Conservation (phyloP, 2,797 vertebrate genomes). For the Tangara arthus region DNA sequence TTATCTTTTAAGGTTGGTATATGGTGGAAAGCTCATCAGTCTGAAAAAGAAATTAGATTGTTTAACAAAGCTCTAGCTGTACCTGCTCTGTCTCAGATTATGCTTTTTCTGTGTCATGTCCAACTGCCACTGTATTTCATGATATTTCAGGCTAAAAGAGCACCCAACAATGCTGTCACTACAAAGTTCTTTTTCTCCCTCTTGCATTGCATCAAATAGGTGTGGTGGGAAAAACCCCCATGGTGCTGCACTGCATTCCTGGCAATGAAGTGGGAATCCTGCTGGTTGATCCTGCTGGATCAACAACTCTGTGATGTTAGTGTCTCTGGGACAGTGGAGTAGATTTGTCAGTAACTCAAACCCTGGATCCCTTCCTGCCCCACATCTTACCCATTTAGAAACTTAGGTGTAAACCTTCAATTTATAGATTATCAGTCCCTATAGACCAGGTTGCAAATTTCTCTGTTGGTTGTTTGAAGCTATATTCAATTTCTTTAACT, state of each 20-base stretch:
- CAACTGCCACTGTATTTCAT: background rate
- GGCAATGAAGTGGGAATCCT: background rate
- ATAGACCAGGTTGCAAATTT: background rate
- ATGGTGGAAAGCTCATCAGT: background rate
- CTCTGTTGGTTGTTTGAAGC: background rate
- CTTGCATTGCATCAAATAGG: background rate
- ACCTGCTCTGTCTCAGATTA: background rate
- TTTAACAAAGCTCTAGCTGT: background rate
- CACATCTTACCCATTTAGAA: background rate
- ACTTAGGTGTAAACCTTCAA: background rate
- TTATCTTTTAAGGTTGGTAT: background rate
- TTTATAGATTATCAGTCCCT: background rate
- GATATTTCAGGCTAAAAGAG: background rate
- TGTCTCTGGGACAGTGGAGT: background rate
- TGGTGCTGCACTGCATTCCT: rapidly evolving
- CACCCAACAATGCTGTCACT: background rate
- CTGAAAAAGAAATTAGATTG: too few relatives aligned
- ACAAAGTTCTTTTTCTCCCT: background rate
- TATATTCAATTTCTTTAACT: background rate
- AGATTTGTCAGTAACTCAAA: background rate
- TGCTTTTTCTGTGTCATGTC: background rate
- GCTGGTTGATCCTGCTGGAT: background rate
- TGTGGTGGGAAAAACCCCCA: background rate
- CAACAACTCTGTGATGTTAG: background rate
- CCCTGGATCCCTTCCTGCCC: background rate